A percentile compares a stretch with the other conserved stretches of the same genome.
Conservation (phyloP, 2,113 vertebrate species). For the Hypanus sabinus region DNA sequence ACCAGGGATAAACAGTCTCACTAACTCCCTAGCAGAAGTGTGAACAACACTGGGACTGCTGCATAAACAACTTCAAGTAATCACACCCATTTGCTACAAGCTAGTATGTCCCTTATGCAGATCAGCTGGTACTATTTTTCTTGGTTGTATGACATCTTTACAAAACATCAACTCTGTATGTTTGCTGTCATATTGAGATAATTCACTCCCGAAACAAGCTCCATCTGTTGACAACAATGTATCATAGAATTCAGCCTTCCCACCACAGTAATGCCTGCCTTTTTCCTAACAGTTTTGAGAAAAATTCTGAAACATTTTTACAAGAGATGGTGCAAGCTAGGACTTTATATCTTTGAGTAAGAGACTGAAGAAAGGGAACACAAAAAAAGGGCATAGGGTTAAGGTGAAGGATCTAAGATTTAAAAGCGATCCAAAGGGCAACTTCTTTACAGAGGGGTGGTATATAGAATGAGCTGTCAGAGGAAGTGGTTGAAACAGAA, state of each 20-base stretch:
- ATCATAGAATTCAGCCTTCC: not conserved
- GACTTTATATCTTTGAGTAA: no score
- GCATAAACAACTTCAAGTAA: slow-evolving; percentile 5
- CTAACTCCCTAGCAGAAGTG: not conserved
- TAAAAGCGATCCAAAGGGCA: no score
- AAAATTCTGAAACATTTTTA: no score
- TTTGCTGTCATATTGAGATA: not conserved
- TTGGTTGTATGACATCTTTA: not conserved
- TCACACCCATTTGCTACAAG: slow-evolving; percentile 2
- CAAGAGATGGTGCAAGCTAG: no score
- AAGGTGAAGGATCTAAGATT: no score
- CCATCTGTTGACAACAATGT: not conserved
- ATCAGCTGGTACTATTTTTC: slow-evolving; percentile 16
- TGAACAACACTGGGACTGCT: not conserved
- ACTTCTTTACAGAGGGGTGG: no score
- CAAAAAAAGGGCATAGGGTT: no score
- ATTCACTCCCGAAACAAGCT: not conserved
- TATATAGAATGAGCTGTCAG: no score
- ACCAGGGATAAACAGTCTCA: slow-evolving; percentile 12
- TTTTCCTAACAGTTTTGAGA: not conserved
- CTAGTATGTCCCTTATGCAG: not conserved
- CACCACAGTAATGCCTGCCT: not conserved
- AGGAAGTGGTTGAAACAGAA: no score
- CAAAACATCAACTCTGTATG: not conserved
- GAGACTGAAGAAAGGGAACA: no score